Percentiles rank a stretch among this genome's conserved stretches.
Conservation (phyloP, 2,888 invertebrate genomes). For the Esperia sulphurella region DNA sequence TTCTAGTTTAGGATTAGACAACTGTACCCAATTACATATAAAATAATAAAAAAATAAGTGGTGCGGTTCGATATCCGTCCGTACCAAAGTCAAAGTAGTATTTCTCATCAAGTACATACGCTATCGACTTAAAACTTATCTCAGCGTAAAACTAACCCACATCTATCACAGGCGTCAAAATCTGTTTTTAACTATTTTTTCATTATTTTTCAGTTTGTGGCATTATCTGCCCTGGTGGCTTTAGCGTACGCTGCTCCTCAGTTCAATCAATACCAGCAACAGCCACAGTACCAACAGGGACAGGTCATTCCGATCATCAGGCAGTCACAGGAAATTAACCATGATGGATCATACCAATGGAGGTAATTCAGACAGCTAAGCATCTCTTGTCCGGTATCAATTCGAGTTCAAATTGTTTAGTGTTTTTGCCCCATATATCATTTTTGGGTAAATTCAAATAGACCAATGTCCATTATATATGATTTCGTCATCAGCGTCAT, state of each 20-base stretch:
- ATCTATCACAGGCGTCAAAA: too few species aligned
- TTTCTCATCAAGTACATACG: too few species aligned
- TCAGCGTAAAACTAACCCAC: too few species aligned
- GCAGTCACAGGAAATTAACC: slow-evolving; percentile 75
- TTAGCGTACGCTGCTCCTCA: slow-evolving; percentile 60
- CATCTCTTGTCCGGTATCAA: too few species aligned
- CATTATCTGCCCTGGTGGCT: slow-evolving; percentile 54
- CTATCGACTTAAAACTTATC: too few species aligned
- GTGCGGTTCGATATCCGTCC: too few species aligned
- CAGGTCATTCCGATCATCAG: slow-evolving; percentile 80
- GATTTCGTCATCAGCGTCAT: too few species aligned
- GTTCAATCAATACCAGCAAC: slow-evolving; percentile 34
- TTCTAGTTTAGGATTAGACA: too few species aligned
- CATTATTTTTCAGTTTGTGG: slow-evolving; percentile 50
- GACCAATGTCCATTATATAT: too few species aligned
- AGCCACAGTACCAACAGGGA: slow-evolving; percentile 44
- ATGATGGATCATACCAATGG: slow-evolving; percentile 81
- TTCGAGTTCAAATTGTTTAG: background rate
- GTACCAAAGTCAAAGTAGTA: too few species aligned
- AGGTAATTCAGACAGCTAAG: slow-evolving; percentile 70
- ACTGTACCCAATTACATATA: too few species aligned
- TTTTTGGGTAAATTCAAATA: background rate
- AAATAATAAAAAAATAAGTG: too few species aligned
- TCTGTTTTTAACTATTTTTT: background rate
- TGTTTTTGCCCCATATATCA: background rate